Evolutionary conservation across 2,113 vertebrate species (phyloP), one percentile per base, ranked within the genome.

Genomic region (Nothocercus julius): DNA sequence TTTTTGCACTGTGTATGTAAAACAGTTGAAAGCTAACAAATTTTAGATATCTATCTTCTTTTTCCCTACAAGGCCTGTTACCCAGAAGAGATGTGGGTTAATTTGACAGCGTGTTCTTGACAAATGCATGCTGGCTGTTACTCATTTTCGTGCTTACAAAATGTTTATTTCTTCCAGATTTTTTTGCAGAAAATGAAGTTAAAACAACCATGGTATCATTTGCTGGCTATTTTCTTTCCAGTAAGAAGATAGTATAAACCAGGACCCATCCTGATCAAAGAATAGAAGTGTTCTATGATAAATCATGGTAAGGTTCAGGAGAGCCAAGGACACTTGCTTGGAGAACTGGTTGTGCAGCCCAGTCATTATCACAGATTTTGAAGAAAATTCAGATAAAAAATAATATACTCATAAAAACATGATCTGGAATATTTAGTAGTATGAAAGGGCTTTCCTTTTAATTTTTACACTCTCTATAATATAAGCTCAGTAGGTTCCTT

Each of bases 81-180:
- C 1, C 6, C 54, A 83, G 36, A 90, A 95, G 11, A 85, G 12
- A 66, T 77, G 36, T 7, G 13, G 44, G 32, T 77, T 83, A 90
- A 88, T 93, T 85, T 56, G 73, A 88, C 68, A 86, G 82, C 70
- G 66, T 28, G 7, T 74, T 76, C 30, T 90, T 67, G 72, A 63
- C 36, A 91, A 83, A 81, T 74, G 18, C 3, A 22, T 88, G 93
- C 85, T 62, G 62, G 77, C 36, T 85, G 28, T 94, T 93, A 89
- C 36, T 90, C 36, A 88, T 94, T 88, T 95, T 85, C 64, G 61
- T 4, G 1, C 54, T 92, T 54, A 64, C 25, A 81, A 67, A 63
- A 27, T 22, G 18, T 32, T 83, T 22, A 59, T 77, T 90, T 85
- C 27, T 77, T 92, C n/a, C 15, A 72, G 61, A 56, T 7, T 24